Conservation (phyloP, 2,888 invertebrate species). For the Nomada lathburiana region DNA sequence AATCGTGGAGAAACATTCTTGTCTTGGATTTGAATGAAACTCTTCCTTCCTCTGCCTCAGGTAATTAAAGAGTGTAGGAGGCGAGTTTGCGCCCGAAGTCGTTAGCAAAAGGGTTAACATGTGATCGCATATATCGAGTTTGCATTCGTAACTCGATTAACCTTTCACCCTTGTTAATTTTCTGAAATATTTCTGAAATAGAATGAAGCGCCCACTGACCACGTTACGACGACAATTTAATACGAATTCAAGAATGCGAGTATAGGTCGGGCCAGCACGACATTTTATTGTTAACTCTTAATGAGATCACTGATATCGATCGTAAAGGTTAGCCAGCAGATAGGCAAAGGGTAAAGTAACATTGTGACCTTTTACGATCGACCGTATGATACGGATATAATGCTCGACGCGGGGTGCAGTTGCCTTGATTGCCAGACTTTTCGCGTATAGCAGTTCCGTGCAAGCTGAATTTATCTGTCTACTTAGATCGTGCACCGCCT, state of each 20-base stretch:
- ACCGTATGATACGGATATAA: constrained; percentile 64
- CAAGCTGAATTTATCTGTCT: constrained; percentile 61
- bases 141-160: too few relatives aligned
- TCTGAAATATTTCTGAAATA: too few relatives aligned
- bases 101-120: too few relatives aligned
- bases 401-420: constrained; percentile 41
- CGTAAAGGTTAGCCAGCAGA: constrained; percentile 67
- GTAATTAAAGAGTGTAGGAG: too few relatives aligned
- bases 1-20: too few relatives aligned
- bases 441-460: constrained; percentile 40
- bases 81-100: too few relatives aligned
- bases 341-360: constrained; percentile 69
- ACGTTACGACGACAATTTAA: constrained; percentile 31
- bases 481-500: constrained; percentile 53
- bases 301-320: constrained; percentile 73
- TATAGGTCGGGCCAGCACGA: constrained; percentile 66
- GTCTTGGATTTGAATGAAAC: too few relatives aligned
- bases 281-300: constrained; percentile 73
- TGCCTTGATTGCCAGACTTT: constrained; percentile 57
- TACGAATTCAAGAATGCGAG: constrained; percentile 53
- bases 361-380: constrained; percentile 69
- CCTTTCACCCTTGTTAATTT: too few relatives aligned
- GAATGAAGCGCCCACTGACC: neutral
- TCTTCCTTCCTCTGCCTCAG: too few relatives aligned
- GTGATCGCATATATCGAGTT: too few relatives aligned